Percentiles rank a stretch among this genome's conserved stretches.
Conservation (phyloP, 2,113 vertebrate genomes). For the Microtus pennsylvanicus region DNA sequence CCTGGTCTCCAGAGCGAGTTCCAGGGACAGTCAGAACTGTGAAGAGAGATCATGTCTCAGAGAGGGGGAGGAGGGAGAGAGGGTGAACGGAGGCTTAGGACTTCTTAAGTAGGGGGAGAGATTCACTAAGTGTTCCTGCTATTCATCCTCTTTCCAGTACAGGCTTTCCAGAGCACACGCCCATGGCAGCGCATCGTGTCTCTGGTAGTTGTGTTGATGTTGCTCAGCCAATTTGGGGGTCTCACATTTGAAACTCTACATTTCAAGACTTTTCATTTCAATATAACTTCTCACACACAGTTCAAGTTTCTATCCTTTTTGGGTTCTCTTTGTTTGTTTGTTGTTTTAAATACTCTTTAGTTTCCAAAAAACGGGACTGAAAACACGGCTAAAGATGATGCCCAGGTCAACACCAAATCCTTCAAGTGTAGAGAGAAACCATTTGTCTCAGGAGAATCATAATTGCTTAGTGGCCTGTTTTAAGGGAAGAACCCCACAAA, state of each 20-base stretch:
- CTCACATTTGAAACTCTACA: background rate
- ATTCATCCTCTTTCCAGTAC: fast-evolving
- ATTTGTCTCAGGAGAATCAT: background rate
- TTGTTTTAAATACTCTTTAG: background rate
- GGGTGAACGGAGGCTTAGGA: background rate
- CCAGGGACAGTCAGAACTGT: background rate
- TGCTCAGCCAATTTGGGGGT: background rate
- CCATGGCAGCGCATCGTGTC: fast-evolving
- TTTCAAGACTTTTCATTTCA: background rate
- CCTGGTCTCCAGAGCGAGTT: background rate
- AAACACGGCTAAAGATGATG: background rate
- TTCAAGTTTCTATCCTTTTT: background rate
- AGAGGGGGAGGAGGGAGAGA: too few relatives aligned
- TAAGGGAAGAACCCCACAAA: background rate
- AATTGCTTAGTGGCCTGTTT: background rate
- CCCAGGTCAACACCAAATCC: background rate
- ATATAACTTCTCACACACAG: background rate
- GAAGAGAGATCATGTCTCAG: background rate
- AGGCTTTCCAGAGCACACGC: fast-evolving
- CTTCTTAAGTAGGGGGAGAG: background rate
- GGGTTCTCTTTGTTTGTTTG: too few relatives aligned
- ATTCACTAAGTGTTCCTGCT: fast-evolving
- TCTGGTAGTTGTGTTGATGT: background rate
- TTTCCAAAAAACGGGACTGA: background rate
- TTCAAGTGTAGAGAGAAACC: background rate